Evolutionary conservation across 2,888 invertebrate species (phyloP).

Genomic region (Chrysina gloriosa): DNA sequence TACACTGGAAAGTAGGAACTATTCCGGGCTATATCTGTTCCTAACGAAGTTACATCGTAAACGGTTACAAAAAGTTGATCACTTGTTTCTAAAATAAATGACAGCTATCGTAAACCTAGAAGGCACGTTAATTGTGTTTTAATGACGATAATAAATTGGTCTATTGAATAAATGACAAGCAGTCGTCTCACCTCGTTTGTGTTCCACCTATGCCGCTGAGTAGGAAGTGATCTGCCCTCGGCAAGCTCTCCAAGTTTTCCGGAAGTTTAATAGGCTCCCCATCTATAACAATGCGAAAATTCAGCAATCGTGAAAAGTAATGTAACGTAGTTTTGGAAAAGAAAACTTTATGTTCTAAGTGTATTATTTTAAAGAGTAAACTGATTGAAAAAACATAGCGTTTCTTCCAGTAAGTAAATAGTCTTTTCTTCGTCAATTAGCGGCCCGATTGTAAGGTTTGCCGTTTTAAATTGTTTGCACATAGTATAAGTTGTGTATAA

Average conservation of each 20-base stretch:
- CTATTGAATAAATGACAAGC: constrained; percentile 43
- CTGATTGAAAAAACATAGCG: background rate
- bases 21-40: too few relatives aligned
- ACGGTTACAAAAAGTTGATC: background rate
- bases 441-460: too few relatives aligned
- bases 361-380: background rate
- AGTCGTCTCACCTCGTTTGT: constrained; percentile 90
- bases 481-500: too few relatives aligned
- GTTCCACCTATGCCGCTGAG: constrained; percentile 97
- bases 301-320: constrained; percentile 31
- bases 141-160: constrained; percentile 30
- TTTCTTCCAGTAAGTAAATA: constrained; percentile 8
- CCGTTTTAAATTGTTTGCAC: too few relatives aligned
- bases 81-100: background rate
- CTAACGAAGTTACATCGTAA: too few relatives aligned
- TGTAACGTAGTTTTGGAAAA: constrained; percentile 17
- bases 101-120: background rate
- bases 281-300: constrained; percentile 69
- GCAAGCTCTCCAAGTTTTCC: constrained; percentile 94
- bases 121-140: constrained; percentile 18
- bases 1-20: too few relatives aligned
- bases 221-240: constrained; percentile 93
- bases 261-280: constrained; percentile 94
- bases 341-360: background rate
- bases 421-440: background rate